phyloP scores from a whole-genome alignment of 2,797 vertebrate species.

The Diglossa cyanea region DNA sequence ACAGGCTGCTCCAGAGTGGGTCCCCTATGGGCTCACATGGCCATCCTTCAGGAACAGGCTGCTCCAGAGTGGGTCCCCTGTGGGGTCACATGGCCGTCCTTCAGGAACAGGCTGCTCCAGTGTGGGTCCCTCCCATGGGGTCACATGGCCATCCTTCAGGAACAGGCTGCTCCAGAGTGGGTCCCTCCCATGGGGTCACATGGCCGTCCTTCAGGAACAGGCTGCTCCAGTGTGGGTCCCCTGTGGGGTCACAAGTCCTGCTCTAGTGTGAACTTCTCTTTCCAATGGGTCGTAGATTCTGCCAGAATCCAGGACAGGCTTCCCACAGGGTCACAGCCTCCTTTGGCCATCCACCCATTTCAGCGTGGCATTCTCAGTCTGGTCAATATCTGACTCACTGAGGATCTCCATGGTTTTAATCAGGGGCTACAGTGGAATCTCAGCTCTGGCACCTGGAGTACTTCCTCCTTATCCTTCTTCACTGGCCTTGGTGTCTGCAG shows the following conservation, averaged over 20 bases:
- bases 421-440: not conserved
- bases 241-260: not conserved
- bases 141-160: not conserved
- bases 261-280: not conserved
- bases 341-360: not conserved
- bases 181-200: no score
- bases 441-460: not conserved
- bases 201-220: not conserved
- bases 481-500: not conserved
- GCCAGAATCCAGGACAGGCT: not conserved
- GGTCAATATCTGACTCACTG: not conserved
- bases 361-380: not conserved
- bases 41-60: not conserved
- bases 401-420: no score
- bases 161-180: no score
- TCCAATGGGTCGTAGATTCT: not conserved
- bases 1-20: not conserved
- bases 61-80: no score
- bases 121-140: no score
- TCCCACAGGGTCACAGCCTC: no score
- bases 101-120: not conserved
- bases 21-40: no score
- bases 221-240: not conserved
- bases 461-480: not conserved
- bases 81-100: not conserved